Conservation (phyloP, 1,140 invertebrate species). For the Amyelois transitella region DNA sequence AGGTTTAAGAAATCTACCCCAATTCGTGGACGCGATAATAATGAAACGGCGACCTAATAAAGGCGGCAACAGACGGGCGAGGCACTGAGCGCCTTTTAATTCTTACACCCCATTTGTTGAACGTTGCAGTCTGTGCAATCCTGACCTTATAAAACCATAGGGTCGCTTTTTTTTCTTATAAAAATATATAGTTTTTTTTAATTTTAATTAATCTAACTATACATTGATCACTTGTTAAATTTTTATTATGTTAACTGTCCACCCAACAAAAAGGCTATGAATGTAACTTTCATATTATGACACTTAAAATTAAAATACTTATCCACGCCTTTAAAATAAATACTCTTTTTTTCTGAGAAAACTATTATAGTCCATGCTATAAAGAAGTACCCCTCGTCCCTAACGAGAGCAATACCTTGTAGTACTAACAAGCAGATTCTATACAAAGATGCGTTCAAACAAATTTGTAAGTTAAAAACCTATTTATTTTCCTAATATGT, state of each 20-base stretch:
- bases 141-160: constrained; percentile 10
- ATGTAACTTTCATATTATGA: no score
- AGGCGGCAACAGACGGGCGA: constrained; percentile 33
- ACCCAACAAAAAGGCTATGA: no score
- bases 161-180: no score
- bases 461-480: not conserved
- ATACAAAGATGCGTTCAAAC: not conserved
- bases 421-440: not conserved
- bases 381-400: not conserved
- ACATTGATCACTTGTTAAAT: no score
- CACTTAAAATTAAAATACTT: no score
- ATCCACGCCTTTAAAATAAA: no score
- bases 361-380: no score
- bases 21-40: constrained; percentile 9
- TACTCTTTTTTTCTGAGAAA: no score
- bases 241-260: no score
- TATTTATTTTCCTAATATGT: not conserved
- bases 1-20: not conserved
- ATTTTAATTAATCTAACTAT: no score
- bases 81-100: constrained; percentile 61
- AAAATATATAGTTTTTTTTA: no score
- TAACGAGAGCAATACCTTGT: not conserved
- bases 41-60: constrained; percentile 49
- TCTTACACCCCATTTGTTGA: constrained; percentile 64
- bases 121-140: constrained; percentile 35